These are phyloP conservation scores for Spea multiplicata DNA, from an alignment of 2,113 vertebrate genomes.

Conservation along the genomic window DNA sequence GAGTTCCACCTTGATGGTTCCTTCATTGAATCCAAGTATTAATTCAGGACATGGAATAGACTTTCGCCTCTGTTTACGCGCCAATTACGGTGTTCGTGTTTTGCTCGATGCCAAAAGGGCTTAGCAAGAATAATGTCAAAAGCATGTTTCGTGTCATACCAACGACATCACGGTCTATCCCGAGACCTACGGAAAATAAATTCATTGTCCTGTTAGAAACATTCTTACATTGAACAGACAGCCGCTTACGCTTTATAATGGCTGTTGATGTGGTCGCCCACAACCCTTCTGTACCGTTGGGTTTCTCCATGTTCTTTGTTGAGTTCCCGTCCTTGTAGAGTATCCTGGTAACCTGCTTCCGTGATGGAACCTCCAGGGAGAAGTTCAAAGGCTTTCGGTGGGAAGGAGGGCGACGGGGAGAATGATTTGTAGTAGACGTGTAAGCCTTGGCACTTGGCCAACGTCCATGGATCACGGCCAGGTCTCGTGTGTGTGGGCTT, in stretches of 20 bases:
- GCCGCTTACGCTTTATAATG: too few relatives aligned
- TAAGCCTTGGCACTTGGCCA: not conserved
- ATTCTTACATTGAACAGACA: too few relatives aligned
- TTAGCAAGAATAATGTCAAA: too few relatives aligned
- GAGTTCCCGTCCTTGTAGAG: not conserved
- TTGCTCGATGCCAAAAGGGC: too few relatives aligned
- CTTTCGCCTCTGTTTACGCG: not conserved
- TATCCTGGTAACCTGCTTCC: constrained; percentile 2
- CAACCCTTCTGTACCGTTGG: too few relatives aligned
- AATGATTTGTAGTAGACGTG: constrained; percentile 1
- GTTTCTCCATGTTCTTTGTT: not conserved
- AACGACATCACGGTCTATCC: too few relatives aligned
- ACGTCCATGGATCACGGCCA: not conserved
- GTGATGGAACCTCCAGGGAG: not conserved
- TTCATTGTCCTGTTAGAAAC: too few relatives aligned
- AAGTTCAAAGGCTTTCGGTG: not conserved
- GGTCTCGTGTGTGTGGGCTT: constrained; percentile 3
- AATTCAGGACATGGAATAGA: not conserved
- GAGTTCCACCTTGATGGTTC: not conserved
- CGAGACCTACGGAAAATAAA: too few relatives aligned
- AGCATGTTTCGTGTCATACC: too few relatives aligned
- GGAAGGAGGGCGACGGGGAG: not conserved
- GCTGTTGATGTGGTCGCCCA: too few relatives aligned
- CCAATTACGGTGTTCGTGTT: not conserved
- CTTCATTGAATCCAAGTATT: not conserved